phyloP scores from a whole-genome alignment of 2,113 vertebrate genomes.

The Serilophus lunatus region DNA sequence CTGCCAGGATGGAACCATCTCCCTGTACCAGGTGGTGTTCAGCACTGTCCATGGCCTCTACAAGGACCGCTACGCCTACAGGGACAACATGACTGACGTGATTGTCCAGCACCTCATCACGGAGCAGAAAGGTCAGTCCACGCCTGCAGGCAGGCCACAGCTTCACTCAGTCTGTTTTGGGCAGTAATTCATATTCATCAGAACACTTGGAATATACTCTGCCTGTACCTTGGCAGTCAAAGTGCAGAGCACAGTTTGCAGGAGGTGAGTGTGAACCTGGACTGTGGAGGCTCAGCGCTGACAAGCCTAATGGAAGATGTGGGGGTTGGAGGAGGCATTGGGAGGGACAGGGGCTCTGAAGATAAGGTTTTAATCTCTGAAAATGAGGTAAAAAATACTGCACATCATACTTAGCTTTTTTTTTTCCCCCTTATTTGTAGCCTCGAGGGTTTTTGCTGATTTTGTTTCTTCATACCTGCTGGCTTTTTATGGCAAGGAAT shows the following conservation, averaged over 20 bases:
- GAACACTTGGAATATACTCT: background rate
- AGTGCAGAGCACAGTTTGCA: background rate
- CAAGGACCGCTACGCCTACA: conserved; percentile 93
- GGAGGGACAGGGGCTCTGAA: background rate
- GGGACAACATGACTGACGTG: conserved; percentile 96
- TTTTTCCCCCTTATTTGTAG: background rate
- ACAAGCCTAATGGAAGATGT: background rate
- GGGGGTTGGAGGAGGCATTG: background rate
- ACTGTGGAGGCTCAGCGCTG: background rate
- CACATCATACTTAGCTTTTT: background rate
- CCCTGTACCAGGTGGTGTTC: conserved; percentile 95
- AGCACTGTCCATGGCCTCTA: conserved; percentile 97
- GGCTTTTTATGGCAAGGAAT: background rate
- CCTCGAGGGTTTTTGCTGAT: background rate
- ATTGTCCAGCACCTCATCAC: conserved; percentile 97
- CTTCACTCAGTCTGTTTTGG: background rate
- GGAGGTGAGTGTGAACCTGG: background rate
- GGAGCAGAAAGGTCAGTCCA: conserved; percentile 84
- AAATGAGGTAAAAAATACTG: background rate
- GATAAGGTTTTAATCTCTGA: conserved; percentile 4
- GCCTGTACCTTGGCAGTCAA: background rate
- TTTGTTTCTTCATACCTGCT: background rate
- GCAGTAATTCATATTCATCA: background rate
- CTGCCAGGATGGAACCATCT: conserved; percentile 95
- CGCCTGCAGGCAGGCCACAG: background rate